Percentiles rank a stretch among this genome's conserved stretches.
phyloP scores from a whole-genome alignment of 1,140 invertebrate genomes.

The Condylostylus longicornis region DNA sequence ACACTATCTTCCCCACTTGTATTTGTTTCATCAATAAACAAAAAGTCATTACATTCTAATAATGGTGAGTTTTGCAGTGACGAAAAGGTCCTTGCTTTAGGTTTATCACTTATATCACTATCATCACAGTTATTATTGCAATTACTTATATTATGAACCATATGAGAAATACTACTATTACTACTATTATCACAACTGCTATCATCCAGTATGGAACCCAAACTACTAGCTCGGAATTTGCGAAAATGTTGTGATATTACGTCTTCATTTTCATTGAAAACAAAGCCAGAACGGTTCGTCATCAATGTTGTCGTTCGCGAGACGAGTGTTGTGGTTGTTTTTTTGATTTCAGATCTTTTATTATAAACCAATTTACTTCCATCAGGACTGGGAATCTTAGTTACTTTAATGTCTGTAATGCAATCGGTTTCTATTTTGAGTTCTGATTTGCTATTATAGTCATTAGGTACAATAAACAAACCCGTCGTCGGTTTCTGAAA shows the following conservation, averaged over 20 bases:
- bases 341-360: slow-evolving; percentile 15
- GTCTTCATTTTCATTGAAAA: slow-evolving; percentile 10
- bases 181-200: background rate
- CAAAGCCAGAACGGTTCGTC: slow-evolving; percentile 18
- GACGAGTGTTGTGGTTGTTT: slow-evolving; percentile 14
- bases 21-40: too few species aligned
- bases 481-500: slow-evolving; percentile 6
- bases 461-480: background rate
- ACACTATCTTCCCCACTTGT: too few species aligned
- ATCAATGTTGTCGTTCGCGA: slow-evolving; percentile 18
- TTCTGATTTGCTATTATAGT: background rate
- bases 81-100: too few species aligned
- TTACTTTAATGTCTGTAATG: slow-evolving; percentile 3
- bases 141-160: too few species aligned
- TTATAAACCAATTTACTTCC: slow-evolving; percentile 7
- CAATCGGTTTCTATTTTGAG: background rate
- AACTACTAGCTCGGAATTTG: slow-evolving; percentile 18
- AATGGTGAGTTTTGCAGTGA: too few species aligned
- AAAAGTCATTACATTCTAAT: too few species aligned
- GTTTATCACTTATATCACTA: too few species aligned
- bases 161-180: background rate
- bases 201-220: slow-evolving; percentile 23
- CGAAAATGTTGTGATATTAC: slow-evolving; percentile 4
- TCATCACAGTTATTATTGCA: too few species aligned
- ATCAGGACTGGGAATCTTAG: background rate